phyloP scores from a whole-genome alignment of 2,888 invertebrate species.

The Blomia tropicalis region DNA sequence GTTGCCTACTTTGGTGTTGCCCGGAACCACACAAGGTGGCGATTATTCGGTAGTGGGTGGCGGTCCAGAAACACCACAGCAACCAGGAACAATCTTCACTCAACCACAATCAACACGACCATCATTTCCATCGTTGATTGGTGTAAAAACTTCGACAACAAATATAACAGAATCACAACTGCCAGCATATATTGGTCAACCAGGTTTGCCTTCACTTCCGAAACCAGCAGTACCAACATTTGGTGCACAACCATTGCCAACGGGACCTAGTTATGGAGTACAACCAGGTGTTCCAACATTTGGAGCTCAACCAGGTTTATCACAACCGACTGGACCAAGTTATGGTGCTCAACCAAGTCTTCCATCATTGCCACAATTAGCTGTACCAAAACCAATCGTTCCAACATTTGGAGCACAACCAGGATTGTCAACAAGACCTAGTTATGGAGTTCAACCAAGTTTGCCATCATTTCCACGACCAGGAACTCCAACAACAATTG shows the following conservation, averaged over 20 bases:
- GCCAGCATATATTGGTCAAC: neutral
- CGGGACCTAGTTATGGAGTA: neutral
- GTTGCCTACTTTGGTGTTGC: too few species aligned
- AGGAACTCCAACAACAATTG: neutral
- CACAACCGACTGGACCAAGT: neutral
- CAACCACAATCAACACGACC: constrained; percentile 10
- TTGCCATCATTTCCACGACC: neutral
- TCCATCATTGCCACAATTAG: neutral
- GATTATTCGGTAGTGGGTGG: too few species aligned
- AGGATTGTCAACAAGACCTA: neutral
- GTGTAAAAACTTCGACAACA: constrained; percentile 15
- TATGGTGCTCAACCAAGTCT: neutral
- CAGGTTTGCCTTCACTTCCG: neutral
- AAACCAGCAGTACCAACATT: neutral
- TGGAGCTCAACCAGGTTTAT: neutral
- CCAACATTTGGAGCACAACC: neutral
- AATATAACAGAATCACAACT: constrained; percentile 10
- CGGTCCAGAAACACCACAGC: constrained; percentile 2
- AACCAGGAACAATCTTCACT: constrained; percentile 5
- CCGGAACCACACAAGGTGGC: too few species aligned
- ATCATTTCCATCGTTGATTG: neutral
- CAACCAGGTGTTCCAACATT: neutral
- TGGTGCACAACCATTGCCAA: too few species aligned
- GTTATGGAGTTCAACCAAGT: neutral
- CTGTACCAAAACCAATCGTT: neutral